Base-by-base conservation (phyloP, 2,113 vertebrate genomes). In the Syngnathus scovelli region DNA sequence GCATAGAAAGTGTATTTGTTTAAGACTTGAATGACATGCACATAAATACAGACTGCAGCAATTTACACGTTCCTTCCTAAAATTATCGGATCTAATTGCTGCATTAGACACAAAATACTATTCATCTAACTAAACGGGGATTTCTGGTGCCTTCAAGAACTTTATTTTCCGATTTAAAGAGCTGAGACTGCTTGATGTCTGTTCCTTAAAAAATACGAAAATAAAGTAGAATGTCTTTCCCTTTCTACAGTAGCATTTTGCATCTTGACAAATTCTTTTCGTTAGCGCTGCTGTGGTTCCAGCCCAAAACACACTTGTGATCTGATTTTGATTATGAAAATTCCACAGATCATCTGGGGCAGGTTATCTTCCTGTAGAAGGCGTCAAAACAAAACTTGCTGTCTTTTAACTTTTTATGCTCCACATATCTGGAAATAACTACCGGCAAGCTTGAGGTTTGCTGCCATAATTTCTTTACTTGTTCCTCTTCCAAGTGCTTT, bases 381-480 rank as follows among this genome's bases (percentile, higher is more conserved):
- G n/a, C n/a, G 60, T 62, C 13, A 43, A 43, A 62, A 23, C 27
- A 21, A 62, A 62, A 44, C 12, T 41, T 44, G 38, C 19, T 7
- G 12, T 11, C 5, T 15, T 62, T 43, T 43, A 23, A 2, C 27
- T 43, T 62, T 62, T 62, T 62, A 60, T 44, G 60, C 39, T 41
- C 60, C 39, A 44, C 41, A 62, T 23, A 43, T 62, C 39, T 62
- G n/a, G n/a, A 62, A 62, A 62, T 62, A 62, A 62, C n/a, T 18
- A 43, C 60, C 15, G 6, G 38, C 60, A 44, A 23, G 12, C n/a
- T 23, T 43, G 60, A 44, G 60, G 60, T 44, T 39, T 37, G 58
- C 36, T 38, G 36, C 58, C 1, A 36, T 58, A 21, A 36, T 58
- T 61, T 41, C 12, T 21, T 21, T 11, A 44, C 12, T 62, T 43